Conservation (phyloP, 2,888 invertebrate species). For the Synergus gifuensis region DNA sequence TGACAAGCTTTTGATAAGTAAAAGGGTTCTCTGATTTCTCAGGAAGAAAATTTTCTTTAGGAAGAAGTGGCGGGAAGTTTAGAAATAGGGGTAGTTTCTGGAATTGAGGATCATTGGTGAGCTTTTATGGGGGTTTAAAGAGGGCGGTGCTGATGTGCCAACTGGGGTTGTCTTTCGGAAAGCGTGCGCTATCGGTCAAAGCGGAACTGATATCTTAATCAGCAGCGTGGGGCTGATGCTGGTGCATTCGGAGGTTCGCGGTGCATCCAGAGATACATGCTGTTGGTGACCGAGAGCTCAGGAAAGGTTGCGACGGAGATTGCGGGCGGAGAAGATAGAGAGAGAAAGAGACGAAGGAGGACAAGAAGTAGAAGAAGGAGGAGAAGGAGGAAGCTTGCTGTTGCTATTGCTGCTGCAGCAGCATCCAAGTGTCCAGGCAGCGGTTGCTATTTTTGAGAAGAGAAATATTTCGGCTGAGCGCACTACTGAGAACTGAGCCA, state of each 20-base stretch:
- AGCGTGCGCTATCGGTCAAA: slow-evolving; percentile 23
- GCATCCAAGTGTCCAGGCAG: slow-evolving; percentile 42
- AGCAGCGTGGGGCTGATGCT: slow-evolving; percentile 25
- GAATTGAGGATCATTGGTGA: not conserved
- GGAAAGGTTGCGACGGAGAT: slow-evolving; percentile 40
- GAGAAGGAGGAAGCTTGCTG: slow-evolving; percentile 41
- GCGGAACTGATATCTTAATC: slow-evolving; percentile 25
- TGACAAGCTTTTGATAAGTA: not conserved
- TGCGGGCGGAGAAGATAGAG: slow-evolving; percentile 45
- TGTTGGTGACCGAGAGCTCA: slow-evolving; percentile 34
- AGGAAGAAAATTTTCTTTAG: too few relatives aligned
- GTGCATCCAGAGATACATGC: slow-evolving; percentile 33
- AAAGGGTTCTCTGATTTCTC: not conserved
- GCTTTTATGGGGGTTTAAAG: not conserved
- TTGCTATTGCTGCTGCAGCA: slow-evolving; percentile 34
- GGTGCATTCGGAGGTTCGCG: slow-evolving; percentile 12
- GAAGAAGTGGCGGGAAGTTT: slow-evolving; percentile 11
- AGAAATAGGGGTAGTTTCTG: slow-evolving; percentile 2
- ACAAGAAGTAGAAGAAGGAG: slow-evolving; percentile 42
- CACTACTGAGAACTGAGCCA: slow-evolving; percentile 17
- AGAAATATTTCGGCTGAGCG: slow-evolving; percentile 44
- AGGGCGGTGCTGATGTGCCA: slow-evolving; percentile 21
- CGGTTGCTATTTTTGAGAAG: slow-evolving; percentile 48
- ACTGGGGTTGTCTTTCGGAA: slow-evolving; percentile 25
- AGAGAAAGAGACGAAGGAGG: slow-evolving; percentile 32